Base-by-base conservation (phyloP, 2,797 vertebrate species). In the Gymnodraco acuticeps region DNA sequence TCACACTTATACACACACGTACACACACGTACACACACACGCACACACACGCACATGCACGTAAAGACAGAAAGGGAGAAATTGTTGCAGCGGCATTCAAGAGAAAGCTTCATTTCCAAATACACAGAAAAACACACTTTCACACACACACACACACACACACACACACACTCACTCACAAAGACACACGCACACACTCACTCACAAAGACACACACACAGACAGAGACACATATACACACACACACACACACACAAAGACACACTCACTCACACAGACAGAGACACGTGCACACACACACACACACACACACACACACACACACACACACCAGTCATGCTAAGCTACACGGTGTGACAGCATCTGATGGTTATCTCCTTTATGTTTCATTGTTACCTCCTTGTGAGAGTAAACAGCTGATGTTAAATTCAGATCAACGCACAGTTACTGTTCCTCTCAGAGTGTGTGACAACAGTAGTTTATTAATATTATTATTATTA, bases 291-390 rank as follows among this genome's bases (percentile, higher is more conserved):
- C 56, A 69, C 42, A 64, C 56, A 62, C 54, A 70, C 50, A 73
- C 70, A 77, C 70, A 70, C 70, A 56, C 60, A 64, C 72, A 70
- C 56, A 77, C 46, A 83, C 62, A 78, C 75, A 75, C 53, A 73
- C 27, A 71, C 47, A 73, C 73, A 81, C 87, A 87, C 89, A 38
- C 33, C 87, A 92, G 89, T 88, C 89, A 89, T 78, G 85, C 87
- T 92, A 92, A 92, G 90, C 90, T 90, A 83, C 60, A 38, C 33
- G 75, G 75, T 81, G 73, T 78, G 83, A 81, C 83, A 85, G 73
- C 77, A 84, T 80, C 70, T 95, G 95, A 94, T 70, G 77, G 53
- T 38, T 9, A 9, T 38, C 8, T 38, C 33, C 1, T 38, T 2
- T 38, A 6, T 38, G 55, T 52, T 46, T 76, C 48, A 52, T 23